Evolutionary conservation across 2,797 vertebrate genomes (phyloP), one percentile per base, ranked within the genome.

Genomic region (Coregonus sp.): DNA sequence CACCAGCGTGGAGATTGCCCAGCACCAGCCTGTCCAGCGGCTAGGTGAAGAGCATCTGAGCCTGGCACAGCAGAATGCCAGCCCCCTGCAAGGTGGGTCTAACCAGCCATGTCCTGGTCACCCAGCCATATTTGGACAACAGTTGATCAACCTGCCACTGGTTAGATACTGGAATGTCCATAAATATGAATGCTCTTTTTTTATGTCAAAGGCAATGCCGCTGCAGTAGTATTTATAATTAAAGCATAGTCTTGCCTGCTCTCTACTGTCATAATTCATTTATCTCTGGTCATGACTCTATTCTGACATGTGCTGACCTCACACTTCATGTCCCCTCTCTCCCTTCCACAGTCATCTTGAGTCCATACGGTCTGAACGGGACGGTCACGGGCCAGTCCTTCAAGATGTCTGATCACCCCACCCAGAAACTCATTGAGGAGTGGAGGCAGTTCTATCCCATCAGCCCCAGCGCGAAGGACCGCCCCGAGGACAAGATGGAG

Each of bases 361-460:
- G 98, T 87, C 98, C 98, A 0, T 99, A 98, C 67, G 98, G 98
- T 83, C 90, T 99, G 91, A 99, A 97, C 86, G 98, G 97, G 76
- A 98, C 97, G 4, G 96, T 99, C 87, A 99, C 98, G 2, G 98
- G 98, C 84, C 98, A 99, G 92, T 96, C 97, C n/a, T 99, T 98
- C 92, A 99, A 99, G 94, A 97, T 99, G 92, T 98, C 98, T 2
- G 98, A 99, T 92, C 97, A 97, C 77, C 95, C 97, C 0, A 99
- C 98, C 59, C 98, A 99, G 91, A 99, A 99, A 91, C 94, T 99
- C 80, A 98, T 99, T 68, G 96, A 98, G 85, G 98, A 99, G 93
- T 99, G 98, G 98, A 97, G 98, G 88, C 98, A 99, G 78, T 99
- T 99, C 88, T 99, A 99, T 91, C 97, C 98, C 74, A 97, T 99